A percentile compares a stretch with the other conserved stretches of the same genome.
Evolutionary conservation across 2,797 vertebrate genomes (phyloP).

Genomic region (Echeneis naucrates): DNA sequence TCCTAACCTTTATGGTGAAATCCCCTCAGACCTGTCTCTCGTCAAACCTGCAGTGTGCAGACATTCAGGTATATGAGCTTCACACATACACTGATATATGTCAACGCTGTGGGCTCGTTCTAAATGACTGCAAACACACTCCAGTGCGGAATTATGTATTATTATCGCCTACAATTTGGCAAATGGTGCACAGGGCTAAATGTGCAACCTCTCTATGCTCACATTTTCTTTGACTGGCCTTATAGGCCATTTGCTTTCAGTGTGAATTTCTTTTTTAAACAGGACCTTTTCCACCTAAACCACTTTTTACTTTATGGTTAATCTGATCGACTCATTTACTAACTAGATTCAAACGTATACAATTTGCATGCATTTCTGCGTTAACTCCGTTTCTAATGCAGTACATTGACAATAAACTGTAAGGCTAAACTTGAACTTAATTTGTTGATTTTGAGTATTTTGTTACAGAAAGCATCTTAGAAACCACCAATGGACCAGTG

Average conservation of each 20-base stretch:
- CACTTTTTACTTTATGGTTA: background rate
- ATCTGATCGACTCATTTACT: background rate
- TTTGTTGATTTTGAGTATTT: conserved; percentile 40
- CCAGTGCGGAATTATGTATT: conserved; percentile 52
- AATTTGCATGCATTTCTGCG: conserved; percentile 1
- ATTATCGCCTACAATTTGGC: conserved; percentile 49
- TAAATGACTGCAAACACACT: conserved; percentile 65
- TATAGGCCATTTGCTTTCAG: background rate
- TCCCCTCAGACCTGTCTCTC: conserved; percentile 76
- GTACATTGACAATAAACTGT: conserved; percentile 13
- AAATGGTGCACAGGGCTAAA: conserved; percentile 24
- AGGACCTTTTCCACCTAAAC: background rate
- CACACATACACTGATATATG: conserved; percentile 66
- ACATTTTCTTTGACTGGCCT: background rate
- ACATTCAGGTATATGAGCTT: conserved; percentile 54
- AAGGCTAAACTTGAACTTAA: conserved; percentile 18
- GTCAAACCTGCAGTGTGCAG: conserved; percentile 70
- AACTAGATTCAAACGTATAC: background rate
- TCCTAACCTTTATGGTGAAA: conserved; percentile 75
- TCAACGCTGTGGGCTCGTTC: conserved; percentile 52
- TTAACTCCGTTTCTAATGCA: conserved; percentile 20
- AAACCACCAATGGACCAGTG: conserved; percentile 62
- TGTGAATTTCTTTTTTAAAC: background rate
- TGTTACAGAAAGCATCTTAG: conserved; percentile 38
- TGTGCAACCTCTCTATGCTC: conserved; percentile 11